A percentile compares a stretch with the other conserved stretches of the same genome.
These are phyloP conservation scores for Phaetusa simplex DNA, from an alignment of 2,113 vertebrate genomes.

Conservation along the genomic window DNA sequence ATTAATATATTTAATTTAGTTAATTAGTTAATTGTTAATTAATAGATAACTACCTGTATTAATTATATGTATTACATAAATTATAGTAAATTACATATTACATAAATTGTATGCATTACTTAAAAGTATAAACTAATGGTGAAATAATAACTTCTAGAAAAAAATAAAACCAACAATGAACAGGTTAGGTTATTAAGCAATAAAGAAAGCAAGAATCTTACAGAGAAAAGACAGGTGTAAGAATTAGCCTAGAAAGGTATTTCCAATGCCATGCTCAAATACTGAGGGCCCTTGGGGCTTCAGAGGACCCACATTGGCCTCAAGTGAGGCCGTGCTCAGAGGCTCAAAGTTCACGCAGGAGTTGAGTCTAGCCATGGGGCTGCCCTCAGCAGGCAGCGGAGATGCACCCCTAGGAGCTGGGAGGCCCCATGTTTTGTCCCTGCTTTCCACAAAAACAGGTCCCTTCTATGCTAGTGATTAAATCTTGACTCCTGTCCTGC, in stretches of 20 bases:
- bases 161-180: neutral
- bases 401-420: neutral
- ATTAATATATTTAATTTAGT: neutral
- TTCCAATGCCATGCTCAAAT: neutral
- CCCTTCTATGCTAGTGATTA: neutral
- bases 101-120: neutral
- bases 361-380: neutral
- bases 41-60: neutral
- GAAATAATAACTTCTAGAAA: neutral
- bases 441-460: neutral
- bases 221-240: neutral
- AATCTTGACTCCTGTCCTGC: neutral
- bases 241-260: neutral
- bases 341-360: neutral
- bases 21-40: neutral
- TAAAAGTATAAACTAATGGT: neutral
- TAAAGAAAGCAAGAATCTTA: neutral
- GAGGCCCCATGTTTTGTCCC: neutral
- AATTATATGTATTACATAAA: neutral
- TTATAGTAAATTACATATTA: too few relatives aligned
- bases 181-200: neutral
- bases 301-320: neutral
- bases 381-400: neutral
- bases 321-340: neutral
- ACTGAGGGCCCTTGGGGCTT: neutral